A percentile compares a stretch with the other conserved stretches of the same genome.
Conservation (phyloP, 2,113 vertebrate species). For the Saccopteryx leptura region DNA sequence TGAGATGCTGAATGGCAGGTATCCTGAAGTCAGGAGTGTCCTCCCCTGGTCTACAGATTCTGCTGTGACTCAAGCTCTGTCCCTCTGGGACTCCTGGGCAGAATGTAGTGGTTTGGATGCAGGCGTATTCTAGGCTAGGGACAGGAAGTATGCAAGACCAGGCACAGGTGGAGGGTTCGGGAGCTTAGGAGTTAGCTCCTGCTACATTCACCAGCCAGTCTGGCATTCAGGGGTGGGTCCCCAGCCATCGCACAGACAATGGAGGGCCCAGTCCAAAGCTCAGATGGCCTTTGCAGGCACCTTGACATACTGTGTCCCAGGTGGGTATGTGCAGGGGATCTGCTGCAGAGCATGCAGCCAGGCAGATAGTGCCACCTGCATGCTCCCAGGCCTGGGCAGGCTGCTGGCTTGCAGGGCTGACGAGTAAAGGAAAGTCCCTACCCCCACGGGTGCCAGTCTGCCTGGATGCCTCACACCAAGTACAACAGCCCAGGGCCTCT, state of each 20-base stretch:
- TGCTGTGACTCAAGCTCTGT: neutral
- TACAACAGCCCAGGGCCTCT: neutral
- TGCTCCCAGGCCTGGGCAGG: neutral
- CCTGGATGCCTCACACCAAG: neutral
- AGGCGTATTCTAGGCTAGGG: neutral
- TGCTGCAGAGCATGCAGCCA: neutral
- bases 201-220: neutral
- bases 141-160: neutral
- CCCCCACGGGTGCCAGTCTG: neutral
- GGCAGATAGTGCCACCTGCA: neutral
- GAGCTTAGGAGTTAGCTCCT: neutral
- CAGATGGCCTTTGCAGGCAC: neutral
- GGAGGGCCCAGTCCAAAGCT: neutral
- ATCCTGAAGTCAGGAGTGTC: neutral
- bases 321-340: neutral
- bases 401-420: neutral
- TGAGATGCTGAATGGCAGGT: neutral
- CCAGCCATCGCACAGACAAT: neutral
- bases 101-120: neutral
- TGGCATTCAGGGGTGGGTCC: neutral
- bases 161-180: neutral
- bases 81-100: neutral
- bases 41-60: neutral
- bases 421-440: neutral
- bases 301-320: neutral